phyloP scores from a whole-genome alignment of 1,140 invertebrate genomes.

The Grapholita molesta region DNA sequence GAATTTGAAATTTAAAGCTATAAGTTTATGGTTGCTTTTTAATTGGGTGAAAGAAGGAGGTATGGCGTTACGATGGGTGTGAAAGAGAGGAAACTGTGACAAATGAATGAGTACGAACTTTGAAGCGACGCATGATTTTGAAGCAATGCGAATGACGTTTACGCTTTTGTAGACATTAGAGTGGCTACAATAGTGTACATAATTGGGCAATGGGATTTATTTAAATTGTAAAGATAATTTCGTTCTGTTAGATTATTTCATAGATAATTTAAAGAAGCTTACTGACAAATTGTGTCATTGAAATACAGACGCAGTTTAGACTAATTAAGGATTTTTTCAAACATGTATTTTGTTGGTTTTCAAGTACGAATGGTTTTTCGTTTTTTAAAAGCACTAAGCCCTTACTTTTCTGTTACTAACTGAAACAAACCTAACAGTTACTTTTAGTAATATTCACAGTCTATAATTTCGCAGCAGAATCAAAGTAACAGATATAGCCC shows the following conservation, averaged over 20 bases:
- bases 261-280: neutral
- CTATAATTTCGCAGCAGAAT: no score
- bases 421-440: no score
- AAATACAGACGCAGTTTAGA: no score
- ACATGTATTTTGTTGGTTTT: no score
- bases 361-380: no score
- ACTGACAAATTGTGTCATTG: no score
- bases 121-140: conserved; percentile 3
- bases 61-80: neutral
- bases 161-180: conserved; percentile 2
- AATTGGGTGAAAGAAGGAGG: neutral
- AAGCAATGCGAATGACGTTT: conserved; percentile 16
- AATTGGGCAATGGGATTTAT: neutral
- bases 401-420: no score
- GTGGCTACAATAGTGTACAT: neutral
- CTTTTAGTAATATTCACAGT: no score
- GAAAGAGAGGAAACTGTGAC: conserved; percentile 1
- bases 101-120: conserved; percentile 14
- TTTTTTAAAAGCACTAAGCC: no score
- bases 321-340: no score
- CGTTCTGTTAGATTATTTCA: neutral
- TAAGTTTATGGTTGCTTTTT: neutral
- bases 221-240: neutral
- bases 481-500: no score
- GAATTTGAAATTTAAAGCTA: neutral